Conservation (phyloP, 2,113 vertebrate species). For the Hyla sarda region DNA sequence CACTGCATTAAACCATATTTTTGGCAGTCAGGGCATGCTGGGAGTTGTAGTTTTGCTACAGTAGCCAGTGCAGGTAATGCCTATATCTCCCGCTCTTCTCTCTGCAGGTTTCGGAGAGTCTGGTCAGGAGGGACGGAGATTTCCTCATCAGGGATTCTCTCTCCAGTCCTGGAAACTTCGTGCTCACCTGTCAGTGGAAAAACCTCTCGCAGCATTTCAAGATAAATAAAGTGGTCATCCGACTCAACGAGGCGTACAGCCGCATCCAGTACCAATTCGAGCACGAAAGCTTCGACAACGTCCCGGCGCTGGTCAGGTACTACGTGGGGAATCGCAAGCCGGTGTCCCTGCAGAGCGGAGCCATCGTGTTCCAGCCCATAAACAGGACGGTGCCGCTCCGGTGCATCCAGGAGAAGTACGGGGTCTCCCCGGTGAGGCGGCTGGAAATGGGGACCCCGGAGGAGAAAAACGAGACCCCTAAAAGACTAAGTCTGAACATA, state of each 20-base stretch:
- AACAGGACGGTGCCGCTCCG: conserved; percentile 89
- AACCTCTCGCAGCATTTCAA: conserved; percentile 94
- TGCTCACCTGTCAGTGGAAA: conserved; percentile 96
- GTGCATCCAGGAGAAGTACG: conserved; percentile 89
- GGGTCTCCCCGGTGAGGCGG: conserved; percentile 67
- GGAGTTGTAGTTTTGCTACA: no score
- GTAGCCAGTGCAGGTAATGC: no score
- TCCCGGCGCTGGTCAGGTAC: conserved; percentile 89
- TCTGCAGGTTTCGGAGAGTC: conserved; percentile 87
- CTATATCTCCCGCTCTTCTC: conserved; percentile 18
- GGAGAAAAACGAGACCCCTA: conserved; percentile 73
- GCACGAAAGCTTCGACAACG: conserved; percentile 88
- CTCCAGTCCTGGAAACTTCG: conserved; percentile 92
- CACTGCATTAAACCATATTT: no score
- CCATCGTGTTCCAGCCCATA: conserved; percentile 95
- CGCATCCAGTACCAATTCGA: conserved; percentile 92
- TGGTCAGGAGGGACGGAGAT: conserved; percentile 92
- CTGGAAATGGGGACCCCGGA: conserved; percentile 66
- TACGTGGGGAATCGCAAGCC: conserved; percentile 93
- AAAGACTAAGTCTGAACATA: conserved; percentile 85
- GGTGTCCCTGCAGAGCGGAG: conserved; percentile 89
- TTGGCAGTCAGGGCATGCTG: no score
- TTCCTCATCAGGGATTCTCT: conserved; percentile 94
- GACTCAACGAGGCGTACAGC: conserved; percentile 89
- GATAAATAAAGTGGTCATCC: conserved; percentile 86